Evolutionary conservation across 2,888 invertebrate genomes (phyloP).

Genomic region (Thumatha senex): DNA sequence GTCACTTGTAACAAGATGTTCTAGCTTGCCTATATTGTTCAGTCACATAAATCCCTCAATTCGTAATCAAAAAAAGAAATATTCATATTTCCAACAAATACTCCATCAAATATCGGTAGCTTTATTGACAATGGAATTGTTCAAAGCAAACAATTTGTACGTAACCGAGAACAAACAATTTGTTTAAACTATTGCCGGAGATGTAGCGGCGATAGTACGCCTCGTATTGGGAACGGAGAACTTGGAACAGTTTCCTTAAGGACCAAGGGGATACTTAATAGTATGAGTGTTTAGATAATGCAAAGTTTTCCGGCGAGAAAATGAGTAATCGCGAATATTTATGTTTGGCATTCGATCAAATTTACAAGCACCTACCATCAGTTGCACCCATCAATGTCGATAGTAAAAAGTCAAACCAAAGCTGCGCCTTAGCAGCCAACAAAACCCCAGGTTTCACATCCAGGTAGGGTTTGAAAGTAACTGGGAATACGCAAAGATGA

Average conservation of each 20-base stretch:
- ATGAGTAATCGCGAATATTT: too few relatives aligned
- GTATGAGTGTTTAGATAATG: not conserved
- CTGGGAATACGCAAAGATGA: too few relatives aligned
- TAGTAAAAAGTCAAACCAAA: too few relatives aligned
- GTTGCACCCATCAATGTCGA: too few relatives aligned
- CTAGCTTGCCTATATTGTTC: too few relatives aligned
- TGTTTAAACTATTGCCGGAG: constrained; percentile 32
- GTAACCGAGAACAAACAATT: constrained; percentile 32
- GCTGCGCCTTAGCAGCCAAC: too few relatives aligned
- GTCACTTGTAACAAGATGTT: too few relatives aligned
- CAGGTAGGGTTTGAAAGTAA: too few relatives aligned
- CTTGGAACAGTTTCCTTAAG: not conserved
- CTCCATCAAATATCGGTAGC: not conserved
- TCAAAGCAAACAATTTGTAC: constrained; percentile 19
- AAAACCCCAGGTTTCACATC: too few relatives aligned
- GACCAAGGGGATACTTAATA: not conserved
- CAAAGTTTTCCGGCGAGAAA: not conserved
- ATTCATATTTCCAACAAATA: not conserved
- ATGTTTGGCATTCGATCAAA: too few relatives aligned
- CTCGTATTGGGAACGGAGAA: not conserved
- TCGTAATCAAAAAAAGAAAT: not conserved
- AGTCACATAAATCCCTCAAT: not conserved
- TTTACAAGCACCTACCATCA: too few relatives aligned
- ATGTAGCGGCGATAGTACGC: constrained; percentile 6
- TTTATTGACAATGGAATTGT: not conserved